Base-by-base conservation (phyloP, 2,888 invertebrate genomes). In the Dryococelus australis region DNA sequence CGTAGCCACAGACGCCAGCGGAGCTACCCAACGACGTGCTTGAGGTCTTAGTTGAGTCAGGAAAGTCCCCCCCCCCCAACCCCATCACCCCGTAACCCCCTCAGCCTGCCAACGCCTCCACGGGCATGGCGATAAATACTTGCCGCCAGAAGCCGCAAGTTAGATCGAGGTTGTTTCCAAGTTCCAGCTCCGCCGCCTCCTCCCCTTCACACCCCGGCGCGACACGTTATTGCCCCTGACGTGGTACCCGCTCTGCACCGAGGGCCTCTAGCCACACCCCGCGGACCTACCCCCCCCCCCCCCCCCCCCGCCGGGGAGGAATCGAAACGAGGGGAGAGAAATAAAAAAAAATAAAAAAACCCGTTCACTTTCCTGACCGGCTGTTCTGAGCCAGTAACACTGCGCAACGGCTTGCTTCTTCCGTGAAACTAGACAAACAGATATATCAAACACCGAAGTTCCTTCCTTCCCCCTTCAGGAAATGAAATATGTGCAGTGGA, bases 131-230 rank as follows among this genome's bases (percentile, higher is more conserved):
- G 65, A 24, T 65, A 65, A 65, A 65, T 65, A 65, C 65, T 65
- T n/a, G 3, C 65, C 65, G 65, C 65, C 65, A 65, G 65, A n/a
- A 65, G 65, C 65, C 65, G 65, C 65, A 65, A 65, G 65, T 65
- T 65, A 65, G 65, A 65, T 65, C 65, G 65, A 65, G 65, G 10
- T 65, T 65, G 65, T 65, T 65, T 65, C 47, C 4, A 47, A 47
- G 47, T 47, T 47, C 16, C 47, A 47, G 47, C 47, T 8, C n/a
- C 24, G 10, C 20, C 16, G 10, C 65, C 65, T 0, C 2, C 65
- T 1, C n/a, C 65, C 65, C 2, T 6, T 13, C 65, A n/a, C 20
- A 20, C 65, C 65, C 65, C 65, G 12, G 47, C 47, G 8, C 20
- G 65, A 24, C 20, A 20, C n/a, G 65, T 65, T 65, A 65, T 65